A percentile compares a stretch with the other conserved stretches of the same genome.
These are phyloP conservation scores for Athrips mouffetella DNA, from an alignment of 2,888 invertebrate species.

Conservation along the genomic window DNA sequence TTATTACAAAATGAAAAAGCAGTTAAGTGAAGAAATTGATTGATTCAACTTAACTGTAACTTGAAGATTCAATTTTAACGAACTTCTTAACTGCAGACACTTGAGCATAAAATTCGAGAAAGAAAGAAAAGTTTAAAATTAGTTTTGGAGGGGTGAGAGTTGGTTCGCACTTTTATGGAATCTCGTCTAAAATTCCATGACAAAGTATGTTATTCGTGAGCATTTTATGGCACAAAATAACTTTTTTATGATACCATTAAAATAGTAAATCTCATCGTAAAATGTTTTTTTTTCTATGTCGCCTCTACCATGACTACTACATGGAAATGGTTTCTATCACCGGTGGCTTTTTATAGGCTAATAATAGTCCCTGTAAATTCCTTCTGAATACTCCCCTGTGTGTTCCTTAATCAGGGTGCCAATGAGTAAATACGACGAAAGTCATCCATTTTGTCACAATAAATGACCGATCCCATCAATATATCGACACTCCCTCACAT, in stretches of 20 bases:
- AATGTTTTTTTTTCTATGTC: not conserved
- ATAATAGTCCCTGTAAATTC: not conserved
- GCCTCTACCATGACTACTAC: not conserved
- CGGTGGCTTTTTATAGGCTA: not conserved
- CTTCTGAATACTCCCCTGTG: constrained; percentile 10
- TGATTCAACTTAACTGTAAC: too few relatives aligned
- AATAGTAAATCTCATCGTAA: constrained; percentile 4
- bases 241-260: not conserved
- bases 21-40: too few relatives aligned
- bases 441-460: constrained; percentile 21
- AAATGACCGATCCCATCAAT: constrained; percentile 27
- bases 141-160: too few relatives aligned
- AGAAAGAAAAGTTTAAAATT: too few relatives aligned
- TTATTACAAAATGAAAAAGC: too few relatives aligned
- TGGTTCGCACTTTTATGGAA: too few relatives aligned
- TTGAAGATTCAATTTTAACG: too few relatives aligned
- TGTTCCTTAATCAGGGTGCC: constrained; percentile 39
- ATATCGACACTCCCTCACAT: constrained; percentile 22
- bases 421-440: constrained; percentile 30
- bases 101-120: too few relatives aligned
- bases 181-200: not conserved
- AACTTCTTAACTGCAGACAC: too few relatives aligned
- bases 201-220: not conserved
- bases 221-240: not conserved
- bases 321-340: not conserved